These are phyloP conservation scores for Phalloptychus januarius DNA, from an alignment of 2,797 vertebrate genomes.

Conservation along the genomic window DNA sequence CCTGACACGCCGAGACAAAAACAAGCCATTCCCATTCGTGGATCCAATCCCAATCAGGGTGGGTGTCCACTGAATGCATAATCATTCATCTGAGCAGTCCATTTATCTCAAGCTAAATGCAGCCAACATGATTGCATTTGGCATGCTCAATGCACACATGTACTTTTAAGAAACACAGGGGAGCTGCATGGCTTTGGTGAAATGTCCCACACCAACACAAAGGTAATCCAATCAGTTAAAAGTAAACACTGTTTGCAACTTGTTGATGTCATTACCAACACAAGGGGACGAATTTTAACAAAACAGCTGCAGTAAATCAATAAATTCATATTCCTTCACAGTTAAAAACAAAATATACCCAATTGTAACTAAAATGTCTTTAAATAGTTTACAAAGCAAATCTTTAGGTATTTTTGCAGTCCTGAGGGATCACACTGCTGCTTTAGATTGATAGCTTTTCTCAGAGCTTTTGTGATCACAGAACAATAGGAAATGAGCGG, in stretches of 20 bases:
- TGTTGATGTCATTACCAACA: conserved; percentile 42
- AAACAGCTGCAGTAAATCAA: conserved; percentile 14
- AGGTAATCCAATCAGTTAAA: conserved; percentile 59
- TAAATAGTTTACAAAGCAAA: background rate
- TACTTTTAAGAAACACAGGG: conserved; percentile 11
- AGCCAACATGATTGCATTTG: background rate
- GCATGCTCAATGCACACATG: background rate
- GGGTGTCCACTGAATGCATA: conserved; percentile 51
- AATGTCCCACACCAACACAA: conserved; percentile 41
- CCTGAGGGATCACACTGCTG: conserved; percentile 66
- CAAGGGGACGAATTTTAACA: conserved; percentile 8
- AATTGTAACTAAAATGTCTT: background rate
- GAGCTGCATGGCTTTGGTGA: conserved; percentile 8
- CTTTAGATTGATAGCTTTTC: conserved; percentile 78
- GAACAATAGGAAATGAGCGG: conserved; percentile 82
- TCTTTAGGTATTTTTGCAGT: conserved; percentile 19
- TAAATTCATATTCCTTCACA: conserved; percentile 5
- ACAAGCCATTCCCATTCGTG: conserved; percentile 54
- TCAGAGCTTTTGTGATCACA: conserved; percentile 78
- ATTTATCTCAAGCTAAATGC: conserved; percentile 24
- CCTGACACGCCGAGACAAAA: conserved; percentile 77
- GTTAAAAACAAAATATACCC: conserved; percentile 9
- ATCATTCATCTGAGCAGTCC: conserved; percentile 28
- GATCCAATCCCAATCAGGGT: conserved; percentile 47
- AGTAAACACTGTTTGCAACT: conserved; percentile 52